Evolutionary conservation across 2,797 vertebrate species (phyloP).

Genomic region (Eleutherodactylus coqui): DNA sequence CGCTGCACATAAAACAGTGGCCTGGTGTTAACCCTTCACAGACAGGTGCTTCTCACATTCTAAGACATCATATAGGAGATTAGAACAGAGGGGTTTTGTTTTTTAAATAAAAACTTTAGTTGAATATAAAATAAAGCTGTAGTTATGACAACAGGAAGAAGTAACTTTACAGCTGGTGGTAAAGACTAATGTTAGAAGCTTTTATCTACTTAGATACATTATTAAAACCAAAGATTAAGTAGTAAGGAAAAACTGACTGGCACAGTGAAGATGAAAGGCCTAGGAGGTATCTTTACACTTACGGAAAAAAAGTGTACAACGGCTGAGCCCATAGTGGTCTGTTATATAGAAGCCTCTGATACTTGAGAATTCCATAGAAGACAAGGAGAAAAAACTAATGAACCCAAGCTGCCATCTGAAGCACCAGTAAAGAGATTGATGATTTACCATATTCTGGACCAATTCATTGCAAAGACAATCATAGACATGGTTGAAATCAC

Average conservation of each 20-base stretch:
- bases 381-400: no score
- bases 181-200: neutral
- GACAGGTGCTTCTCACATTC: neutral
- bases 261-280: neutral
- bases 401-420: no score
- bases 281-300: neutral
- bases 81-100: no score
- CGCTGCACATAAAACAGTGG: conserved; percentile 20
- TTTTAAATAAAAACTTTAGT: no score
- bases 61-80: neutral
- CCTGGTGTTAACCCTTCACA: neutral
- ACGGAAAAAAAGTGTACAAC: neutral
- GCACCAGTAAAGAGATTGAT: no score
- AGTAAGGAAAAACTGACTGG: neutral
- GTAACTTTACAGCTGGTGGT: neutral
- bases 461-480: no score
- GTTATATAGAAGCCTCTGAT: no score
- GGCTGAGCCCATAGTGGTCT: no score
- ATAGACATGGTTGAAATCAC: no score
- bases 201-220: neutral
- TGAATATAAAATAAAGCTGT: neutral
- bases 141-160: neutral
- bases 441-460: no score
- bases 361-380: no score
- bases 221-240: neutral